Evolutionary conservation across 2,888 invertebrate genomes (phyloP).

Genomic region (Zaprionus obscuricornis): DNA sequence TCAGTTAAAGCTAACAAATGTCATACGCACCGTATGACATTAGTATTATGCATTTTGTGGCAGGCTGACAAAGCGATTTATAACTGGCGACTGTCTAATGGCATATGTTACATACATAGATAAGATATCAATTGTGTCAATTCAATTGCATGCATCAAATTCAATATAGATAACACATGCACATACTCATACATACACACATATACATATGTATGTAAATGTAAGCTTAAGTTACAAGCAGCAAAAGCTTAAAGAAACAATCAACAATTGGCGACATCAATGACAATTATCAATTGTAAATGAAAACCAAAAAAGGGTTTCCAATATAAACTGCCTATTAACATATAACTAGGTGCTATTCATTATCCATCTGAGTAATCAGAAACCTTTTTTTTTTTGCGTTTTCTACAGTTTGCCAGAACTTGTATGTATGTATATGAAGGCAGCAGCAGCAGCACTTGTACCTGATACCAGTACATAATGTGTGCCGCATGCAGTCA

Average conservation of each 20-base stretch:
- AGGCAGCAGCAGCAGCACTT: neutral
- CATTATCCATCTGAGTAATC: slow-evolving; percentile 14
- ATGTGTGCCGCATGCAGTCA: slow-evolving; percentile 17
- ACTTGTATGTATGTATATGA: neutral
- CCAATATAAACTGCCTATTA: too few relatives aligned
- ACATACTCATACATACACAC: too few relatives aligned
- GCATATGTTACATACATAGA: slow-evolving; percentile 37
- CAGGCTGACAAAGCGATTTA: neutral
- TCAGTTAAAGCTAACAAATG: slow-evolving; percentile 3
- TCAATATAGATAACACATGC: too few relatives aligned
- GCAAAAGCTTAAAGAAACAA: slow-evolving; percentile 5
- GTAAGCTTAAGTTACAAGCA: neutral
- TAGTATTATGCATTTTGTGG: slow-evolving; percentile 15
- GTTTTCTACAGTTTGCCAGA: too few relatives aligned
- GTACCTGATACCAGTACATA: slow-evolving; percentile 20
- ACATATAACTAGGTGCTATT: neutral
- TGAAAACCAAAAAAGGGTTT: too few relatives aligned
- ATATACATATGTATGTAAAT: too few relatives aligned
- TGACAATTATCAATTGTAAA: slow-evolving; percentile 11
- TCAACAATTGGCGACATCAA: slow-evolving; percentile 9
- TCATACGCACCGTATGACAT: slow-evolving; percentile 25
- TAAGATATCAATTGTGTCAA: slow-evolving; percentile 37
- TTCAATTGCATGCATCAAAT: slow-evolving; percentile 1
- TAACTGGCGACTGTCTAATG: neutral
- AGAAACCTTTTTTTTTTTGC: too few relatives aligned